Conservation (phyloP, 2,797 vertebrate genomes). For the Notoglanidium macrostoma region DNA sequence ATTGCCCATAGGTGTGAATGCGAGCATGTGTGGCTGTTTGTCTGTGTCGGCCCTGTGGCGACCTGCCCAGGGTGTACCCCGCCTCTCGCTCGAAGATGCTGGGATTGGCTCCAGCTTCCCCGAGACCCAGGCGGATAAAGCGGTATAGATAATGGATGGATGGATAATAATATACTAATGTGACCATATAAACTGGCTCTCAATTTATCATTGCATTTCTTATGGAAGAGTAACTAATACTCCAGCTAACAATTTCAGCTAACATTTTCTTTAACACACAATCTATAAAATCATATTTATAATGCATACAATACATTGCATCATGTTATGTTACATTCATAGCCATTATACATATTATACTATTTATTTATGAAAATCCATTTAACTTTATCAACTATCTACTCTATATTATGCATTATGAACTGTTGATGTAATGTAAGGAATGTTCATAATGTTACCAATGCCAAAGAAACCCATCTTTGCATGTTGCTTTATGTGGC, state of each 20-base stretch:
- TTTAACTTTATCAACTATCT: background rate
- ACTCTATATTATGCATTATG: background rate
- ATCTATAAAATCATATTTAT: background rate
- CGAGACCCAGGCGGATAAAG: too few relatives aligned
- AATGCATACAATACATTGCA: background rate
- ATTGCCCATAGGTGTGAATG: too few relatives aligned
- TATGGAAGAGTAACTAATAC: background rate
- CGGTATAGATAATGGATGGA: too few relatives aligned
- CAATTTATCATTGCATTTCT: background rate
- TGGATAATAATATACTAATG: too few relatives aligned
- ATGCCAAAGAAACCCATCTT: background rate
- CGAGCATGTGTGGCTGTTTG: too few relatives aligned
- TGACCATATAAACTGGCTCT: too few relatives aligned
- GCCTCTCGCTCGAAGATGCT: too few relatives aligned
- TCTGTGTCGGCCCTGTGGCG: too few relatives aligned
- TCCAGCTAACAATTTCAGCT: background rate
- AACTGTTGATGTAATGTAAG: background rate
- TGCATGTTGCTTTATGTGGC: background rate
- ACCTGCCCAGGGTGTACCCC: too few relatives aligned
- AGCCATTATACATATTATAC: background rate
- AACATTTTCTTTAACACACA: background rate
- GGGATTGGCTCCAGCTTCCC: too few relatives aligned
- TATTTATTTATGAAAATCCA: background rate
- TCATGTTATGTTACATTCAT: background rate
- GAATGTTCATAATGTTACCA: background rate